Conservation (phyloP, 2,888 invertebrate genomes). For the Metacarcinus magister region DNA sequence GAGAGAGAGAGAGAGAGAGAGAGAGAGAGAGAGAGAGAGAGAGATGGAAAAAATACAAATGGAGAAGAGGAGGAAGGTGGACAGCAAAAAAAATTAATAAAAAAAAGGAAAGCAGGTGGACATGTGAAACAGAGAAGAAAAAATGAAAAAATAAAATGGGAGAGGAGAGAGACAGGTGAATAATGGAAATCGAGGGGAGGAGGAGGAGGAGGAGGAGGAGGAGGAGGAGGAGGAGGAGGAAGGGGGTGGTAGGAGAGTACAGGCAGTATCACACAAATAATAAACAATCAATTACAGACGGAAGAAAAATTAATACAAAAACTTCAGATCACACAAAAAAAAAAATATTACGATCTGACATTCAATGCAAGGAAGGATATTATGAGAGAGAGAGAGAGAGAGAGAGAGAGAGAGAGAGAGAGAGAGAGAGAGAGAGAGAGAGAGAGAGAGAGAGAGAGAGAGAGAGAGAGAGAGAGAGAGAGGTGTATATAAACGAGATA, state of each 20-base stretch:
- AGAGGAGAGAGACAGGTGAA: too few species aligned
- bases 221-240: not conserved
- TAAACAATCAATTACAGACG: not conserved
- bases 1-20: constrained; percentile 57
- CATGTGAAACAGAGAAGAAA: too few species aligned
- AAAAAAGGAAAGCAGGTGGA: too few species aligned
- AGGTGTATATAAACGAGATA: not conserved
- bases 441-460: constrained; percentile 26
- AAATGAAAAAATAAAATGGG: too few species aligned
- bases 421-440: constrained; percentile 26
- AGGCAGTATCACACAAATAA: too few species aligned
- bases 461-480: not conserved
- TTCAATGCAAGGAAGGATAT: not conserved
- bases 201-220: not conserved
- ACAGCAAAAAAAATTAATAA: too few species aligned
- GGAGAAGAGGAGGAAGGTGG: not conserved
- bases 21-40: not conserved
- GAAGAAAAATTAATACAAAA: not conserved
- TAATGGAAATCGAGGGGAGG: too few species aligned
- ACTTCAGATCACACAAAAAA: not conserved
- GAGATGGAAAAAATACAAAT: not conserved
- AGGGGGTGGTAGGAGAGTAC: not conserved
- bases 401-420: constrained; percentile 15
- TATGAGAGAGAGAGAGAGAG: not conserved
- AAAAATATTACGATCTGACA: too few species aligned